A percentile compares a stretch with the other conserved stretches of the same genome.
phyloP scores from a whole-genome alignment of 92 coral and sea anemone species.

The Palythoa grandiflora region DNA sequence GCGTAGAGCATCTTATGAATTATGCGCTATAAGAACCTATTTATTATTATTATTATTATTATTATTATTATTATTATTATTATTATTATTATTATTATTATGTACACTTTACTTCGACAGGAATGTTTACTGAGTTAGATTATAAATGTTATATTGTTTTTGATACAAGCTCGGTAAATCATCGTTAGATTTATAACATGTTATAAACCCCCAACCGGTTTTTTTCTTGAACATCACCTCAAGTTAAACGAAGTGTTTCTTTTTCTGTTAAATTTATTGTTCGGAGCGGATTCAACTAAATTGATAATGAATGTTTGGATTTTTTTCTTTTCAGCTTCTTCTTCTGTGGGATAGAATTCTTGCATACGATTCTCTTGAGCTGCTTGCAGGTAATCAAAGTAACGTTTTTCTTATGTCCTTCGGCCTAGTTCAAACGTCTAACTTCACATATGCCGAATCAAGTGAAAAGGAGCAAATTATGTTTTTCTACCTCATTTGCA shows the following conservation, averaged over 20 bases:
- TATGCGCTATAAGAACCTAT: too few relatives aligned
- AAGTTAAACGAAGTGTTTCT: neutral
- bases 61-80: too few relatives aligned
- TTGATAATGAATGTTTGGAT: neutral
- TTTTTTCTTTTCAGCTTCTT: conserved; percentile 70
- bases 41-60: too few relatives aligned
- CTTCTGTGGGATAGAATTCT: conserved; percentile 97
- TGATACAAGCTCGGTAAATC: too few relatives aligned
- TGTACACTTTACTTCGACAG: too few relatives aligned
- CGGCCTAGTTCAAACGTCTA: neutral
- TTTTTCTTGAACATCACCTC: neutral
- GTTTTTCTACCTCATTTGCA: too few relatives aligned
- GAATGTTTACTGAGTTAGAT: neutral
- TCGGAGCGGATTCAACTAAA: neutral
- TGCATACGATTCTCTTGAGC: conserved; percentile 91
- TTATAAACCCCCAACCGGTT: too few relatives aligned
- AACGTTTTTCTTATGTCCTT: neutral
- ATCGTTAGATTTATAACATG: too few relatives aligned
- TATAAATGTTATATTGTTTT: neutral
- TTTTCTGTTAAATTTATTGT: neutral
- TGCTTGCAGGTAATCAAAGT: conserved; percentile 81
- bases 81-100: too few relatives aligned
- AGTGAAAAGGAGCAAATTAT: too few relatives aligned
- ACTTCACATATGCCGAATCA: too few relatives aligned
- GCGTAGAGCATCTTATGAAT: too few relatives aligned